These are phyloP conservation scores for Bradypus variegatus DNA, from an alignment of 2,797 vertebrate genomes.

Conservation along the genomic window DNA sequence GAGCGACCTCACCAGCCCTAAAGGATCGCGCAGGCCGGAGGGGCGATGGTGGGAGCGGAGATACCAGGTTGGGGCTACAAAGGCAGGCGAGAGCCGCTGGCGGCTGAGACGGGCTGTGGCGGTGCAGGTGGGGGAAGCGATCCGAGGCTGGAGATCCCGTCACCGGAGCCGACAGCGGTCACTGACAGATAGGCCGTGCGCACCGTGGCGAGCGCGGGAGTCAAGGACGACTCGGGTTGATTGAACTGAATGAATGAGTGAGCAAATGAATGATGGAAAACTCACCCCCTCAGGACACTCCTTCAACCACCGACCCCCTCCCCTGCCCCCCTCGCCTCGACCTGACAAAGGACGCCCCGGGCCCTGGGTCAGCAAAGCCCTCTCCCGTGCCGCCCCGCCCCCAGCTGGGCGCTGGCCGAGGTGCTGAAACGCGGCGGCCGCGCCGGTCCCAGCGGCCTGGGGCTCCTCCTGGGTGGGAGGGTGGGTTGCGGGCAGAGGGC, in stretches of 20 bases:
- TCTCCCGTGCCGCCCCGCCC: no score
- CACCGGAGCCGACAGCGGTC: background rate
- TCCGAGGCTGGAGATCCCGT: no score
- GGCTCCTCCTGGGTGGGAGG: background rate
- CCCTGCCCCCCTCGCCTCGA: rapidly evolving
- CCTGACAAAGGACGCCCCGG: background rate
- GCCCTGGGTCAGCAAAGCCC: background rate
- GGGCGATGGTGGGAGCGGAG: rapidly evolving
- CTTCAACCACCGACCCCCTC: rapidly evolving
- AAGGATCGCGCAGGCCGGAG: background rate
- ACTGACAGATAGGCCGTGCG: background rate
- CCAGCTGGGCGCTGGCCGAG: conserved; percentile 68
- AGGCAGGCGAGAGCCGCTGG: rapidly evolving
- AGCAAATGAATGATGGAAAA: background rate
- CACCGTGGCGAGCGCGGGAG: rapidly evolving
- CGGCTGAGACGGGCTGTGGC: background rate
- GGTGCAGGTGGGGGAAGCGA: background rate
- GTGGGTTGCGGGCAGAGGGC: background rate
- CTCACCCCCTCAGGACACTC: rapidly evolving
- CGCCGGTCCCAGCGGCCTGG: rapidly evolving
- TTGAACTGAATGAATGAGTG: rapidly evolving
- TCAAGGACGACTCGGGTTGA: background rate
- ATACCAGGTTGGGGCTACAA: rapidly evolving
- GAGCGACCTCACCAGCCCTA: rapidly evolving
- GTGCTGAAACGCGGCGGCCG: conserved; percentile 68